Percentiles rank a stretch among this genome's conserved stretches.
Evolutionary conservation across 1,140 invertebrate genomes (phyloP).

Genomic region (Bombus affinis): DNA sequence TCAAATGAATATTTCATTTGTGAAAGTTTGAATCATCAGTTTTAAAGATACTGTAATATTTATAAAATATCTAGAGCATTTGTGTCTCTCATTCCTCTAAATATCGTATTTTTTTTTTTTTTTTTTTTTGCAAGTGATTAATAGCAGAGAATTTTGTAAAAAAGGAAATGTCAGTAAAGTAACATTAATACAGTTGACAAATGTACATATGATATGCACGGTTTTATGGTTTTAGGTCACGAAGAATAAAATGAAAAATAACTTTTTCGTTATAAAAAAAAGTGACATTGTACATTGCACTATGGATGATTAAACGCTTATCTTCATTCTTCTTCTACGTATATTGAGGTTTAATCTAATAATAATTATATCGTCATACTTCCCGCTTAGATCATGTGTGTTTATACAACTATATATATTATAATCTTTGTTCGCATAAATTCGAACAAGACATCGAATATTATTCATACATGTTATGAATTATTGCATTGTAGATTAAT

Average conservation of each 20-base stretch:
- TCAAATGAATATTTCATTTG: too few species aligned
- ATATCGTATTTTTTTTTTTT: background rate
- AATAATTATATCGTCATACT: constrained; percentile 11
- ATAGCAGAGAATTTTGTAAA: background rate
- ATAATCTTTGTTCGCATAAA: background rate
- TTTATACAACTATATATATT: background rate
- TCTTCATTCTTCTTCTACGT: background rate
- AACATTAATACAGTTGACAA: too few species aligned
- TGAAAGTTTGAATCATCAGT: background rate
- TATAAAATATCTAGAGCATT: background rate
- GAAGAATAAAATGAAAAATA: too few species aligned
- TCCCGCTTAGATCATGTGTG: background rate
- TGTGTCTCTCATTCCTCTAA: background rate
- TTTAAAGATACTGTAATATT: background rate
- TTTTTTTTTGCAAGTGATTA: background rate
- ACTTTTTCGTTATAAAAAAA: background rate
- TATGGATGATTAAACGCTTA: constrained; percentile 7
- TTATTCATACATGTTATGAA: background rate
- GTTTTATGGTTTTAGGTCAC: too few species aligned
- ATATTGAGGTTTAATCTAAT: background rate
- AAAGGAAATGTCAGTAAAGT: background rate
- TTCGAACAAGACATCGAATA: background rate
- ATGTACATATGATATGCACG: too few species aligned
- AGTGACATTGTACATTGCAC: background rate
- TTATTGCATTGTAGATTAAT: too few species aligned